These are phyloP conservation scores for Poeciliopsis infans DNA, from an alignment of 2,797 vertebrate genomes.

Conservation along the genomic window DNA sequence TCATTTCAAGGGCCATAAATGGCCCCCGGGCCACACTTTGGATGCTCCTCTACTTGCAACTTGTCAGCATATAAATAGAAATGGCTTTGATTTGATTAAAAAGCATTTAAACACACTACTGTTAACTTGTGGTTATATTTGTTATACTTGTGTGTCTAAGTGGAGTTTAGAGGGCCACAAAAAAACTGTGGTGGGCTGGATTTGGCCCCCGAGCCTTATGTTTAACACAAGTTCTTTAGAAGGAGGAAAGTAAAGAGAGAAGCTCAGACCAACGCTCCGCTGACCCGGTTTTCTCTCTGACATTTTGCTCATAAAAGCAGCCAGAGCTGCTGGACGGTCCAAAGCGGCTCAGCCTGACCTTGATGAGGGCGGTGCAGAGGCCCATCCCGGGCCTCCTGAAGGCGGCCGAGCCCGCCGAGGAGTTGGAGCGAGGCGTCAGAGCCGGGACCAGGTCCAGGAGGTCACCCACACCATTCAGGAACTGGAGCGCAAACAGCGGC, in stretches of 20 bases:
- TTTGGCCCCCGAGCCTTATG: too few relatives aligned
- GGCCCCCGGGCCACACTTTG: too few relatives aligned
- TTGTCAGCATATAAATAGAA: too few relatives aligned
- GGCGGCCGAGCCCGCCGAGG: constrained; percentile 47
- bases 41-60: too few relatives aligned
- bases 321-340: constrained; percentile 39
- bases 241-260: neutral
- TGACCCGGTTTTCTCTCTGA: constrained; percentile 3
- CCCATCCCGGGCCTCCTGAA: constrained; percentile 87
- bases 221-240: neutral
- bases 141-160: too few relatives aligned
- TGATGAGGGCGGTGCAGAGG: constrained; percentile 93
- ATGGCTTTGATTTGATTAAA: too few relatives aligned
- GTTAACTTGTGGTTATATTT: too few relatives aligned
- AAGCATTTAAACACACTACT: too few relatives aligned
- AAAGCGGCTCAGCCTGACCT: constrained; percentile 80
- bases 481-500: constrained; percentile 82
- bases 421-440: constrained; percentile 74
- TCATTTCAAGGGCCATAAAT: too few relatives aligned
- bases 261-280: neutral
- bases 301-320: constrained; percentile 35
- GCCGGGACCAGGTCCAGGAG: constrained; percentile 89
- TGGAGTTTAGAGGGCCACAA: too few relatives aligned
- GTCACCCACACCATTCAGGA: constrained; percentile 89
- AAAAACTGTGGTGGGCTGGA: too few relatives aligned